phyloP scores from a whole-genome alignment of 2,113 vertebrate genomes.

The Pygoscelis adeliae region DNA sequence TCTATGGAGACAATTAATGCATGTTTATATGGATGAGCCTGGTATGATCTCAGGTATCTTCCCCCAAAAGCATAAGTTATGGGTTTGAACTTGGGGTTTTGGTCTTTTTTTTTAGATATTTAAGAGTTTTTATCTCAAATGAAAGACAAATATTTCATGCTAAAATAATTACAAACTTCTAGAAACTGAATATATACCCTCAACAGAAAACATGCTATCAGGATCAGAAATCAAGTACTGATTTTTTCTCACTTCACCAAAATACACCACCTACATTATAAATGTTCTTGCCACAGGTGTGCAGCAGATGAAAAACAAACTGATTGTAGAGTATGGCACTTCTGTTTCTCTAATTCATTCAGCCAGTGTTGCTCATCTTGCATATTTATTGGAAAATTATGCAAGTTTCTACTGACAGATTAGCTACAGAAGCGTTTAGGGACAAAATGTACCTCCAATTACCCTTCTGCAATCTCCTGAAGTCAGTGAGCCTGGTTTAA shows the following conservation, averaged over 20 bases:
- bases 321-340: background rate
- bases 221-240: background rate
- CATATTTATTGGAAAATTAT: constrained; percentile 23
- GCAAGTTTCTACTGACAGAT: background rate
- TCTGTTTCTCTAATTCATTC: background rate
- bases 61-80: background rate
- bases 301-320: background rate
- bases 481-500: background rate
- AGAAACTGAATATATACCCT: background rate
- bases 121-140: background rate
- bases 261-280: background rate
- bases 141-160: background rate
- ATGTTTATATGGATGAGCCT: background rate
- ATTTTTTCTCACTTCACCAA: background rate
- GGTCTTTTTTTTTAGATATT: background rate
- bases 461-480: background rate
- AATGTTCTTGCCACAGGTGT: background rate
- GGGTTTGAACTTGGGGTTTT: background rate
- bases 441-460: background rate
- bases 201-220: background rate
- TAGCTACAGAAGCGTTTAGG: background rate
- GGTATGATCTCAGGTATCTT: background rate
- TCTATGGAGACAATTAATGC: background rate
- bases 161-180: background rate
- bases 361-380: background rate